phyloP scores from a whole-genome alignment of 2,113 vertebrate species.

The Genyomyrus donnyi region DNA sequence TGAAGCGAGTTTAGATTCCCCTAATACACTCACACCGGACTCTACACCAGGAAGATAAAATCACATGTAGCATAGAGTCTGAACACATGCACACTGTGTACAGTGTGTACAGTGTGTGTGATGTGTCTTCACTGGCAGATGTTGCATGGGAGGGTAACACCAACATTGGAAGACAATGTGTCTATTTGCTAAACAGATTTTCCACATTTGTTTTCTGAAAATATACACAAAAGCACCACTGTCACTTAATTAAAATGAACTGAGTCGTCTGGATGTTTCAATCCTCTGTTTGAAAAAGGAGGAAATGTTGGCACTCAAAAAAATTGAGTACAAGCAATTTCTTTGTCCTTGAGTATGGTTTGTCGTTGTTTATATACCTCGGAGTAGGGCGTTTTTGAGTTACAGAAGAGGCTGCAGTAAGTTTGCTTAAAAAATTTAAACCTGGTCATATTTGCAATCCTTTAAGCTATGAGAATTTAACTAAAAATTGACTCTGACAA shows the following conservation, averaged over 20 bases:
- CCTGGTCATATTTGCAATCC: slow-evolving; percentile 43
- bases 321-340: slow-evolving; percentile 40
- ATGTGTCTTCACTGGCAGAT: neutral
- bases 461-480: slow-evolving; percentile 23
- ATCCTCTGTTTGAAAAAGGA: neutral
- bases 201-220: slow-evolving; percentile 44
- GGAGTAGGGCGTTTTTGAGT: slow-evolving; percentile 50
- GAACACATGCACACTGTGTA: slow-evolving; percentile 39
- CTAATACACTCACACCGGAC: slow-evolving; percentile 52
- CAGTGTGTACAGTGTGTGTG: neutral
- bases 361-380: slow-evolving; percentile 38
- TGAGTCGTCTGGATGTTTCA: neutral
- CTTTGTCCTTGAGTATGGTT: slow-evolving; percentile 36
- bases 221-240: neutral
- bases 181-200: slow-evolving; percentile 37
- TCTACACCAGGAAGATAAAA: slow-evolving; percentile 55
- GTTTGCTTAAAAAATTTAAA: slow-evolving; percentile 51
- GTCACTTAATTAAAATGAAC: neutral
- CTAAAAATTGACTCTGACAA: slow-evolving; percentile 30
- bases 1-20: slow-evolving; percentile 56
- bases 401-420: slow-evolving; percentile 44
- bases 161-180: slow-evolving; percentile 54
- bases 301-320: slow-evolving; percentile 23
- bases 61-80: slow-evolving; percentile 55
- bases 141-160: slow-evolving; percentile 54